These are phyloP conservation scores for Lucilia sericata DNA, from an alignment of 1,140 invertebrate genomes.

Conservation along the genomic window DNA sequence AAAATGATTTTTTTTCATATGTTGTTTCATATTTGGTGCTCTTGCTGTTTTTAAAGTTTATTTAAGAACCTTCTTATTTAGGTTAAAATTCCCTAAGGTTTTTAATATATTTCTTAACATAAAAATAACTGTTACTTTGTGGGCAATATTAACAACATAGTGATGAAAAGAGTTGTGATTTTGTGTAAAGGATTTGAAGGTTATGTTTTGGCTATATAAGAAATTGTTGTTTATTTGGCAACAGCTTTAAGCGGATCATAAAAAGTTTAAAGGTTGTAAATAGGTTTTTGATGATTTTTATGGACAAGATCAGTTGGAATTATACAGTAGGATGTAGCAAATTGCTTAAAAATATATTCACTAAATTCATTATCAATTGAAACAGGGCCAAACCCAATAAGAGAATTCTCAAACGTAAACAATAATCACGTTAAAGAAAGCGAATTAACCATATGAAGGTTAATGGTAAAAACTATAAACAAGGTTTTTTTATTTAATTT, in stretches of 20 bases:
- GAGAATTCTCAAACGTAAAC: neutral
- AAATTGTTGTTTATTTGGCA: no score
- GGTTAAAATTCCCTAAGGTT: neutral
- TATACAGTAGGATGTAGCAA: no score
- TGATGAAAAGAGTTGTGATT: no score
- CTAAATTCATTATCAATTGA: neutral
- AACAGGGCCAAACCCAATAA: neutral
- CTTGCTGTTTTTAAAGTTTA: conserved; percentile 2
- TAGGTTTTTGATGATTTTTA: no score
- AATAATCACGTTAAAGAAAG: conserved; percentile 29
- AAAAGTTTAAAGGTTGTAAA: no score
- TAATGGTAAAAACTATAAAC: conserved; percentile 5
- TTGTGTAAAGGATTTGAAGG: no score
- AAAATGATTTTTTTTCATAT: neutral
- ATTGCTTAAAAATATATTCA: neutral
- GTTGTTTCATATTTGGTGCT: neutral
- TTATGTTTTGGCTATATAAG: no score
- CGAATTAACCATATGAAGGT: conserved; percentile 26
- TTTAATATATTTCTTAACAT: neutral
- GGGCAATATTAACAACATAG: no score
- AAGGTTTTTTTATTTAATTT: neutral
- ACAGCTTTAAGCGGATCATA: no score
- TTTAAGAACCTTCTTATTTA: neutral
- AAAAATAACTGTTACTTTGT: neutral
- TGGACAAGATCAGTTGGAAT: no score